Evolutionary conservation across 1,140 invertebrate genomes (phyloP).

Genomic region (Eubasilissa regina): DNA sequence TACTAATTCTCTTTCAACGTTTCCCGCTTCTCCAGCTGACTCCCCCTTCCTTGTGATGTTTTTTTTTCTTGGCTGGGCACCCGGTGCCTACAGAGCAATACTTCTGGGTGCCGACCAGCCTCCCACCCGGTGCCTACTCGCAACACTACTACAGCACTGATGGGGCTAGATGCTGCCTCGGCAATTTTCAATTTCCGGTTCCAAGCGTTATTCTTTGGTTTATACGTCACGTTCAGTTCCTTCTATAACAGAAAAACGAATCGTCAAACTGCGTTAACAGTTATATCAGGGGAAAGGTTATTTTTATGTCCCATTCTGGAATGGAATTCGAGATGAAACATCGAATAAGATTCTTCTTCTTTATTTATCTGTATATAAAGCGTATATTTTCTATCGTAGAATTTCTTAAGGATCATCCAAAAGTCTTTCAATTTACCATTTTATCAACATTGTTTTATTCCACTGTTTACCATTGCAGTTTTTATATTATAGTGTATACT

Average conservation of each 20-base stretch:
- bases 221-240: conserved; percentile 54
- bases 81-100: conserved; percentile 3
- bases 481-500: too few relatives aligned
- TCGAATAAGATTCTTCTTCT: neutral
- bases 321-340: neutral
- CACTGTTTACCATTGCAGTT: too few relatives aligned
- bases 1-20: conserved; percentile 56
- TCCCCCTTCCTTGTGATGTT: conserved; percentile 48
- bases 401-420: too few relatives aligned
- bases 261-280: conserved; percentile 41
- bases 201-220: conserved; percentile 56
- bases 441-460: too few relatives aligned
- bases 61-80: conserved; percentile 32
- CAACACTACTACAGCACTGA: conserved; percentile 2
- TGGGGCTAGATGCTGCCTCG: conserved; percentile 39
- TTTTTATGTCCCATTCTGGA: conserved; percentile 12
- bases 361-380: neutral
- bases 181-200: conserved; percentile 60
- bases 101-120: neutral
- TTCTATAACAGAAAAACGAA: conserved; percentile 28
- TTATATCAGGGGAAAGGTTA: conserved; percentile 20
- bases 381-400: neutral
- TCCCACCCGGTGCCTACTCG: conserved; percentile 8
- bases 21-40: conserved; percentile 45
- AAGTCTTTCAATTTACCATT: too few relatives aligned